These are phyloP conservation scores for Trichogramma evanescens DNA, from an alignment of 2,888 invertebrate genomes.

Conservation along the genomic window DNA sequence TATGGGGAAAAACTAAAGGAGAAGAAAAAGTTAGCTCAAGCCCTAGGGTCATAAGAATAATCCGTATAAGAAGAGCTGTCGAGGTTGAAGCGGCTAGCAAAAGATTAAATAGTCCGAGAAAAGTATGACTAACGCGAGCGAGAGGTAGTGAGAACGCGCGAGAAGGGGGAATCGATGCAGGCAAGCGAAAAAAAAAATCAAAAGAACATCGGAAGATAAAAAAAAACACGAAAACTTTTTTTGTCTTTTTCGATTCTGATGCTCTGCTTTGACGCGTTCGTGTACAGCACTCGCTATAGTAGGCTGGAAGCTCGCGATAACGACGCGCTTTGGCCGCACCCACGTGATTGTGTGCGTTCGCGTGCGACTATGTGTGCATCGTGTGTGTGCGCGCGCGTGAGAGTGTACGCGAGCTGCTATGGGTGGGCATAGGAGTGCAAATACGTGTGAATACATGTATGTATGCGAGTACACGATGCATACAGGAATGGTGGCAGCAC, in stretches of 20 bases:
- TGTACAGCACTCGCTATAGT: neutral
- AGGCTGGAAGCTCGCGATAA: conserved; percentile 19
- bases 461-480: no score
- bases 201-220: no score
- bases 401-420: no score
- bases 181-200: neutral
- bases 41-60: no score
- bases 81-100: conserved; percentile 4
- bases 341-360: no score
- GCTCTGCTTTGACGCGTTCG: neutral
- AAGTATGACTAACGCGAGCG: neutral
- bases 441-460: no score
- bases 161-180: conserved; percentile 2
- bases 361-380: no score
- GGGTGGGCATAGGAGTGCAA: no score
- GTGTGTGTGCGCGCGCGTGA: no score
- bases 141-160: neutral
- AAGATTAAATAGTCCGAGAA: conserved; percentile 17
- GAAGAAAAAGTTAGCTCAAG: no score
- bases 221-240: neutral
- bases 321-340: neutral
- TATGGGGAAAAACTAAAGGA: no score
- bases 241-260: conserved; percentile 8
- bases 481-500: no score
- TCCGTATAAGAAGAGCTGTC: neutral